phyloP scores from a whole-genome alignment of 2,888 invertebrate species.

The Eristalis intricaria region DNA sequence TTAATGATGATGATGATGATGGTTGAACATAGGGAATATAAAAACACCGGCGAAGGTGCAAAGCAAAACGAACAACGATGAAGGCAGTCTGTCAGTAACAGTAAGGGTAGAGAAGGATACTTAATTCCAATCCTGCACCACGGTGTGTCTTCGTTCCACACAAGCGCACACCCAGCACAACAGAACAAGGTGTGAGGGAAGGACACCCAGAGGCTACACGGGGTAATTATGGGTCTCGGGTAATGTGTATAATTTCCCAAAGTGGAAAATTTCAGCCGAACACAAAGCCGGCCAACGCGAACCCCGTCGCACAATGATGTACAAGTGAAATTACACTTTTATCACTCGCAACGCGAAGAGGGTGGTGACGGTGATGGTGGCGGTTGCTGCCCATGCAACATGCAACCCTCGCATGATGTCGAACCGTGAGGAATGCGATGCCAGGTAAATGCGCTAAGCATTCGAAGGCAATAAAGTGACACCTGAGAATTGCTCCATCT shows the following conservation, averaged over 20 bases:
- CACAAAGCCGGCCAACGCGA: conserved; percentile 28
- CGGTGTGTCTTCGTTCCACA: neutral
- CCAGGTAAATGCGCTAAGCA: conserved; percentile 53
- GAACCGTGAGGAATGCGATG: conserved; percentile 58
- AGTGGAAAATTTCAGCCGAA: conserved; percentile 70
- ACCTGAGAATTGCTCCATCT: conserved; percentile 42
- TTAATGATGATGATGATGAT: conserved; percentile 70
- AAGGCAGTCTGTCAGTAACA: conserved; percentile 10
- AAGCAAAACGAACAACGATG: conserved; percentile 7
- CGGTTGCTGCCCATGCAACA: conserved; percentile 65
- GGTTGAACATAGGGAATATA: conserved; percentile 62
- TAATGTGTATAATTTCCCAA: conserved; percentile 71
- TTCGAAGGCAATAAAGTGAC: conserved; percentile 56
- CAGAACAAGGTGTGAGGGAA: conserved; percentile 57
- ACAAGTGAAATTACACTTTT: conserved; percentile 69
- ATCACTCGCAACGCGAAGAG: conserved; percentile 39
- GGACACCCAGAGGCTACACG: conserved; percentile 61
- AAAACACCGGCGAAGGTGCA: conserved; percentile 48
- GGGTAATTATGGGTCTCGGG: conserved; percentile 61
- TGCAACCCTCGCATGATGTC: conserved; percentile 63
- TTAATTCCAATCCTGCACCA: conserved; percentile 40
- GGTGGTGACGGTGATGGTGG: neutral
- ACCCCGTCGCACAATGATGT: conserved; percentile 34
- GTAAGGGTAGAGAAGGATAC: conserved; percentile 51
- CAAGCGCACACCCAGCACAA: neutral